A percentile compares a stretch with the other conserved stretches of the same genome.
Conservation (phyloP, 2,113 vertebrate genomes). For the Clarias batrachus region DNA sequence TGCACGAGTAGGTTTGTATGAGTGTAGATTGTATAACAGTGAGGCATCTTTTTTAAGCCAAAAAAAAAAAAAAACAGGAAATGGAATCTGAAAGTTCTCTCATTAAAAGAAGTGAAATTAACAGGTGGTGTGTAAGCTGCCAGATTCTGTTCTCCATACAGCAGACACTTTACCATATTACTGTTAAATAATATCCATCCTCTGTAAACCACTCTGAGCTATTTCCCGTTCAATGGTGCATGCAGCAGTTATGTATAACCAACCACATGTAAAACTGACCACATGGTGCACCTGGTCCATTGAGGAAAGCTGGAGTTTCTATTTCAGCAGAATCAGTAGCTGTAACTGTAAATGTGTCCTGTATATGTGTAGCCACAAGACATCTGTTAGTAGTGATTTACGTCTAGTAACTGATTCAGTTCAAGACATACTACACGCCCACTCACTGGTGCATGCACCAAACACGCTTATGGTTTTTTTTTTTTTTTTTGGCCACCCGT, state of each 20-base stretch:
- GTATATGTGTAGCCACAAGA: neutral
- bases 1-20: neutral
- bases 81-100: conserved; percentile 18
- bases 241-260: neutral
- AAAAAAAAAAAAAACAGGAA: too few relatives aligned
- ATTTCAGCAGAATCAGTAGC: neutral
- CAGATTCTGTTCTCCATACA: conserved; percentile 9
- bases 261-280: conserved; percentile 15
- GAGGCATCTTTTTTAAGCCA: neutral
- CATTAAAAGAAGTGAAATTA: conserved; percentile 43
- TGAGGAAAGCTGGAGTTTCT: conserved; percentile 8
- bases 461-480: too few relatives aligned
- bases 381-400: neutral
- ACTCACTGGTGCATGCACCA: neutral
- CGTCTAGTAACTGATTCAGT: neutral
- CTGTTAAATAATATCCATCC: neutral
- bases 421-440: neutral
- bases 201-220: neutral
- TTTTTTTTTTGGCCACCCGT: neutral
- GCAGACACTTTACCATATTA: neutral
- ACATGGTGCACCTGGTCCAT: neutral
- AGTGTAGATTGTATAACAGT: neutral
- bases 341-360: conserved; percentile 9
- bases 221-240: neutral
- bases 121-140: neutral